Evolutionary conservation across 2,113 vertebrate genomes (phyloP).

Genomic region (Mola mola): DNA sequence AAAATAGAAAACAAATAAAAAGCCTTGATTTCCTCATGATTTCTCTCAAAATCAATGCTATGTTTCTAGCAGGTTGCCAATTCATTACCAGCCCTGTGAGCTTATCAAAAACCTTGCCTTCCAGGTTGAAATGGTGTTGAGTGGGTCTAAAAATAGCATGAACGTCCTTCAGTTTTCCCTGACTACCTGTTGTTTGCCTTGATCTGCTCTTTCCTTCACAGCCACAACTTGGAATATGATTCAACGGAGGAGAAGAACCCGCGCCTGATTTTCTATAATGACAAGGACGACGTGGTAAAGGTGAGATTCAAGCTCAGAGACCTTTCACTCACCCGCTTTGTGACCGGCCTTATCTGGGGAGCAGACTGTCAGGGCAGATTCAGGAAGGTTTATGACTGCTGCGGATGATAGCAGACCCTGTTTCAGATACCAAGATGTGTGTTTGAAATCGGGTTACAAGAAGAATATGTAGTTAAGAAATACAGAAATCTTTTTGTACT

Average conservation of each 20-base stretch:
- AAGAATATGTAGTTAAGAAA: too few relatives aligned
- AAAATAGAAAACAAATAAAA: conserved; percentile 2
- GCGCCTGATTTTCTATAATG: conserved; percentile 81
- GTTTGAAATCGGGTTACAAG: conserved; percentile 16
- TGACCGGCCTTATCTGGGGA: conserved; percentile 23
- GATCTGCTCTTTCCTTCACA: conserved; percentile 50
- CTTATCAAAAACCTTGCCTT: conserved; percentile 29
- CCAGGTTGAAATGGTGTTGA: conserved; percentile 20
- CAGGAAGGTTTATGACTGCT: conserved; percentile 12
- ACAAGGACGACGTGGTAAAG: conserved; percentile 81
- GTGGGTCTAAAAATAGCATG: conserved; percentile 38
- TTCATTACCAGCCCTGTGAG: conserved; percentile 31
- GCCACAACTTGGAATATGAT: conserved; percentile 84
- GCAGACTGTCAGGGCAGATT: conserved; percentile 12
- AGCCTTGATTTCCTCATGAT: conserved; percentile 45
- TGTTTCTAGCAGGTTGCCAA: conserved; percentile 23
- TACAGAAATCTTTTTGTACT: too few relatives aligned
- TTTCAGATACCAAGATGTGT: conserved; percentile 21
- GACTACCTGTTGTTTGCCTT: conserved; percentile 69
- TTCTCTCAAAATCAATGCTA: conserved; percentile 40
- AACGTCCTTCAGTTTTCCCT: conserved; percentile 4
- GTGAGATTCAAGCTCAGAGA: conserved; percentile 57
- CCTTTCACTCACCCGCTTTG: not conserved
- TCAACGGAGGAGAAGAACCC: conserved; percentile 81
- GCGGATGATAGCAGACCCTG: conserved; percentile 31